Base-by-base conservation (phyloP, 2,888 invertebrate genomes). In the Aromia moschata region DNA sequence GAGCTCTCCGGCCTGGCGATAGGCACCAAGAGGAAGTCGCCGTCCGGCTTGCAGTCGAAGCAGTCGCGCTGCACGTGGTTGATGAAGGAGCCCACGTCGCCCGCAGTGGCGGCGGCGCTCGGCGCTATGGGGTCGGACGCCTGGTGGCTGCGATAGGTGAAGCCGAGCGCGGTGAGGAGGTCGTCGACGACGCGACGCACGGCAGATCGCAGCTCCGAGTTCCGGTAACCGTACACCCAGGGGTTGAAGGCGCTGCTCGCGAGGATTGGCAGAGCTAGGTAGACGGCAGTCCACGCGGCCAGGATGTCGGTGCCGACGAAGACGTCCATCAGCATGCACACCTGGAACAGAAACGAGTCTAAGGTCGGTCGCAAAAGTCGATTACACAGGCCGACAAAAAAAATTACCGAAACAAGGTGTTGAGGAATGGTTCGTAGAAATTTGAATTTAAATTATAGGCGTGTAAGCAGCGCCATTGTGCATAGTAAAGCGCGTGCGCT, bases 161-260 rank as follows among this genome's bases (percentile, higher is more conserved):
- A 79, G 3, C 80, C 80, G 11, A 84, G 74, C 1, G 81, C 72
- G 1, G 80, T 79, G 2, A 85, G 77, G 1, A 85, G 66, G 46
- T 84, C 83, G 64, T 85, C 84, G 2, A 85, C 79, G 12, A 86
- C 83, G 41, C 84, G 82, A 5, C 83, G 79, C 1, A 86, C 86
- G 0, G 86, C 86, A 0, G 83, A 76, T 10, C 86, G 81, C 68
- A 88, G 83, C 72, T 87, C 87, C 0, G 85, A 82, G 68, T 86
- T 87, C 63, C 86, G 83, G 72, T 85, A 88, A 1, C 87, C 87
- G 74, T 88, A 88, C 31, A 87, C 83, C 87, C 87, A 87, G 0
- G 88, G 87, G 72, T 88, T 87, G 57, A 84, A 79, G 4, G 86
- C 84, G 71, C 85, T 85, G 74, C 85, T 85, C 2, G 83, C 81